phyloP scores from a whole-genome alignment of 1,140 invertebrate species.

The Nilaparvata lugens region DNA sequence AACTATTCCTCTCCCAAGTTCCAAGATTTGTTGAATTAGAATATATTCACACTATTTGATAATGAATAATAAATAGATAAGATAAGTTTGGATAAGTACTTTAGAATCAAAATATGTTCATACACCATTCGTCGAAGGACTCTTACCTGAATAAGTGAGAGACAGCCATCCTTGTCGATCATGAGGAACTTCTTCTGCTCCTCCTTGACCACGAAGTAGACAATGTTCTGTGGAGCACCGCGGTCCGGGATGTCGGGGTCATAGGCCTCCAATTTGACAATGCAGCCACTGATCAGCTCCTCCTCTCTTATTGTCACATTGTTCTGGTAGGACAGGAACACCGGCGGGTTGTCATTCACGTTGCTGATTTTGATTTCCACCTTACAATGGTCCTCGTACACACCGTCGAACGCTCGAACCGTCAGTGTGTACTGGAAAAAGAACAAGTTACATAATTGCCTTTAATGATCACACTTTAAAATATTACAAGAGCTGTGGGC shows the following conservation, averaged over 20 bases:
- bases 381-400: slow-evolving; percentile 60
- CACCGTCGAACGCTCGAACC: slow-evolving; percentile 67
- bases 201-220: slow-evolving; percentile 56
- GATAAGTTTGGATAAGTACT: too few species aligned
- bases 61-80: too few species aligned
- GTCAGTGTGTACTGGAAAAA: slow-evolving; percentile 54
- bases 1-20: too few species aligned
- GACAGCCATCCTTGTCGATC: slow-evolving; percentile 63
- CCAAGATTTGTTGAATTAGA: too few species aligned
- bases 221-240: slow-evolving; percentile 61
- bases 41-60: too few species aligned
- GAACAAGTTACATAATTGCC: background rate
- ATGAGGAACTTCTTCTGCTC: slow-evolving; percentile 56
- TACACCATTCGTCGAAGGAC: too few species aligned
- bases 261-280: slow-evolving; percentile 61
- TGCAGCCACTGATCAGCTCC: slow-evolving; percentile 48
- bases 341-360: slow-evolving; percentile 74
- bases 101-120: too few species aligned
- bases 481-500: too few species aligned
- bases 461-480: too few species aligned
- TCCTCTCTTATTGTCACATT: slow-evolving; percentile 64
- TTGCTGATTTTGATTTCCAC: slow-evolving; percentile 72
- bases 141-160: slow-evolving; percentile 53
- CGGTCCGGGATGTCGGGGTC: slow-evolving; percentile 76
- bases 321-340: slow-evolving; percentile 53